Conservation (phyloP, 2,797 vertebrate genomes). For the Triplophysa yarkandensis region DNA sequence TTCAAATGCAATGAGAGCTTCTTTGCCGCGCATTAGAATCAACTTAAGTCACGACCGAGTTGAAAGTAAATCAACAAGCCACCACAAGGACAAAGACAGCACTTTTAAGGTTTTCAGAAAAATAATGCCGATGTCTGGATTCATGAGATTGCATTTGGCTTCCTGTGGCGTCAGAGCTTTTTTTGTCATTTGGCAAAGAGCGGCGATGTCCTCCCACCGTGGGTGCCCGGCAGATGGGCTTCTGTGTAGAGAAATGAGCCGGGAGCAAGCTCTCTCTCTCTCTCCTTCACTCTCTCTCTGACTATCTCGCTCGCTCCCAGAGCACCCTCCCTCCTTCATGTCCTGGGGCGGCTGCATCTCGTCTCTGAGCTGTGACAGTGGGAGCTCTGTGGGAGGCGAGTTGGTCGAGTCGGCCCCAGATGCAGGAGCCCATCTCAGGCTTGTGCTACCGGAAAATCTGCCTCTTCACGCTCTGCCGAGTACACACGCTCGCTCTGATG, state of each 20-base stretch:
- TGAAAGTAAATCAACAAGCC: constrained; percentile 74
- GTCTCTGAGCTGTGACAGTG: constrained; percentile 80
- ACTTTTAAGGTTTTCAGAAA: constrained; percentile 61
- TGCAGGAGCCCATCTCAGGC: constrained; percentile 85
- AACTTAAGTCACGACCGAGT: constrained; percentile 73
- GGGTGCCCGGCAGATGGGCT: constrained; percentile 82
- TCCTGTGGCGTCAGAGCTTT: constrained; percentile 72
- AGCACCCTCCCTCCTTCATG: constrained; percentile 52
- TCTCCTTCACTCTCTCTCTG: constrained; percentile 35
- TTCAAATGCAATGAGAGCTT: constrained; percentile 54
- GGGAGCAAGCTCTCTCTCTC: constrained; percentile 70
- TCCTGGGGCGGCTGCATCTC: constrained; percentile 76
- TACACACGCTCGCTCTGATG: constrained; percentile 69
- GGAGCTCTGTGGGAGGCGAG: constrained; percentile 80
- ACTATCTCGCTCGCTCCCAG: constrained; percentile 54
- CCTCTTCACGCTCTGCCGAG: constrained; percentile 87
- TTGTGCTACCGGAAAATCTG: constrained; percentile 92
- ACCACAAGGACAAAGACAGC: constrained; percentile 58
- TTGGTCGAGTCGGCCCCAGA: constrained; percentile 80
- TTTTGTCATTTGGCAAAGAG: constrained; percentile 77
- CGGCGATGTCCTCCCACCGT: constrained; percentile 78
- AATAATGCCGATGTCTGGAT: constrained; percentile 76
- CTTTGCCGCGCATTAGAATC: constrained; percentile 70
- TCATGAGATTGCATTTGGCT: constrained; percentile 80
- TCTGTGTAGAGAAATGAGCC: constrained; percentile 83